Evolutionary conservation across 2,113 vertebrate species (phyloP).

Genomic region (Lycaon pictus): DNA sequence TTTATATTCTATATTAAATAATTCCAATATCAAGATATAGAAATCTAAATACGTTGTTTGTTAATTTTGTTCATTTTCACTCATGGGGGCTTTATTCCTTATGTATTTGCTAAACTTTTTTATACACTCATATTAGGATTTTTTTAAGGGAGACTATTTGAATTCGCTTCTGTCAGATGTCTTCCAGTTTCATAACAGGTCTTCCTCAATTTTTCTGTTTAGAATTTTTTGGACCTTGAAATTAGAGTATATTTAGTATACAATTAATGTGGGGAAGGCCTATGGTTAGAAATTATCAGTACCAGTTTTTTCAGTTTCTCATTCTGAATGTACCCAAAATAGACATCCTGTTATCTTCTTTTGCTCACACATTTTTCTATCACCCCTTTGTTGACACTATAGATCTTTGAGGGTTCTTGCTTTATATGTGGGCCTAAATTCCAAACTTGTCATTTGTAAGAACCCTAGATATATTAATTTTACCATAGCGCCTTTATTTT

Average conservation of each 20-base stretch:
- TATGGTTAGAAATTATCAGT: not conserved
- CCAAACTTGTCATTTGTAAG: not conserved
- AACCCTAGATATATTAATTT: not conserved
- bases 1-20: not conserved
- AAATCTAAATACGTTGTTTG: not conserved
- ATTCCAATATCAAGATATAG: not conserved
- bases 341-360: not conserved
- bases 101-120: not conserved
- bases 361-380: not conserved
- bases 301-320: not conserved
- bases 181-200: not conserved
- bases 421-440: not conserved
- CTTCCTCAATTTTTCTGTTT: not conserved
- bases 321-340: not conserved
- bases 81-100: not conserved
- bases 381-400: not conserved
- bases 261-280: not conserved
- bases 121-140: not conserved
- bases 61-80: not conserved
- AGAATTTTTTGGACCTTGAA: not conserved
- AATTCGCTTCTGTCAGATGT: not conserved
- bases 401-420: not conserved
- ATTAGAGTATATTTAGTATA: not conserved
- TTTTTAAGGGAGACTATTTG: not conserved
- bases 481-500: not conserved